Evolutionary conservation across 2,113 vertebrate species (phyloP), one percentile per base, ranked within the genome.

Genomic region (Alethe castanea): DNA sequence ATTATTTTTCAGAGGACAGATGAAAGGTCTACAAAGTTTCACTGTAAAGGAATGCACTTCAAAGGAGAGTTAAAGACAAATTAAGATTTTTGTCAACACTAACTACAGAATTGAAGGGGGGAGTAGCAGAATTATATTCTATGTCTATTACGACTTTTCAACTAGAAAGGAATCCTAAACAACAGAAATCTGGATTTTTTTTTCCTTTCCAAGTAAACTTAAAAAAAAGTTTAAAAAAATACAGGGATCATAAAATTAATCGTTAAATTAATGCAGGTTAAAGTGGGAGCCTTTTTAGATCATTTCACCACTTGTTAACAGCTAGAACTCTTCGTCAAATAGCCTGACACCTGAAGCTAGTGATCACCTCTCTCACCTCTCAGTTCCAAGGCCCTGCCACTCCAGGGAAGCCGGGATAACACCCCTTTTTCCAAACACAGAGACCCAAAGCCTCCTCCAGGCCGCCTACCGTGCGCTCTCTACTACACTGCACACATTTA

Each of bases 31-130:
- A 26, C 52, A 31, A 14, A 74, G 65, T 78, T 77, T 72, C 86
- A 79, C 61, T 56, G 67, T 78, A 66, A 88, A 95, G 79, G 90
- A 96, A 96, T 60, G 81, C 54, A 83, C 85, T 96, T 96, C 94
- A 94, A 95, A 95, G 80, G 44, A 60, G 17, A 78, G 28, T 14
- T 88, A 56, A 70, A 67, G 82, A 86, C 88, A 88, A 89, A 3
- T 50, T 45, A 94, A 70, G 66, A 88, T 90, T 90, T 90, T 82
- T 92, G 88, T 88, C 72, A 88, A 67, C 18, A 60, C 44, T 42
- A 79, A 67, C 66, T 87, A 79, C 23, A 87, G 73, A 59, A 90
- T 3, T 36, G 6, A 19, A 26, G 8, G 23, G 8, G 13, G 2
- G 9, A 52, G 5, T 12, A 61, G 33, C n/a, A 93, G 59, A 90